A percentile compares a stretch with the other conserved stretches of the same genome.
phyloP scores from a whole-genome alignment of 1,140 invertebrate genomes.

The Hermetia illucens region DNA sequence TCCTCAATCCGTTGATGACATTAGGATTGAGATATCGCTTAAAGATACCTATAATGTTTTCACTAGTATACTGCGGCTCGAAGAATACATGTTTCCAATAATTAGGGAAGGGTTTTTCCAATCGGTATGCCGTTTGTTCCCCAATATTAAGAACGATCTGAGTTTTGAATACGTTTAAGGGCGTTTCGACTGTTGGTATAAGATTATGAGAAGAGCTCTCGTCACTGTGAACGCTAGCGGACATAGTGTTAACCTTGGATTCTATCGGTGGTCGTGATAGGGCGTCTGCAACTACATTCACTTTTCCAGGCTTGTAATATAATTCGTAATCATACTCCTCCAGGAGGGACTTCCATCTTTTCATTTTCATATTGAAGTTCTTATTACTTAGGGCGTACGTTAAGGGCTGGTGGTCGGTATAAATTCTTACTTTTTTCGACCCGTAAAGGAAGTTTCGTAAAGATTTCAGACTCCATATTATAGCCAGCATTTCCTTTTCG shows the following conservation, averaged over 20 bases:
- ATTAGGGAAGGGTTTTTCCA: too few species aligned
- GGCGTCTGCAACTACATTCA: too few species aligned
- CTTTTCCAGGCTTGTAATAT: too few species aligned
- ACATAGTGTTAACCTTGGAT: too few species aligned
- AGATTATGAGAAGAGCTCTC: too few species aligned
- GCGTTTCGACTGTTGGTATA: too few species aligned
- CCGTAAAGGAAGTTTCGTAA: constrained; percentile 30
- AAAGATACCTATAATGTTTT: constrained; percentile 4
- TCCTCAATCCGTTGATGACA: constrained; percentile 5
- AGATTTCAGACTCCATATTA: constrained; percentile 21
- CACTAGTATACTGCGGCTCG: neutral
- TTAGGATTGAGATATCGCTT: constrained; percentile 7
- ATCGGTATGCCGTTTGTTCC: too few species aligned
- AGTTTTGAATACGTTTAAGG: too few species aligned
- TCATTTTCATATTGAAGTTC: constrained; percentile 17
- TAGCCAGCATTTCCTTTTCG: constrained; percentile 33
- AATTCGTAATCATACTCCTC: constrained; percentile 26
- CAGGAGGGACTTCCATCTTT: constrained; percentile 14
- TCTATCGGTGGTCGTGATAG: too few species aligned
- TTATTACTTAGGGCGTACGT: constrained; percentile 29
- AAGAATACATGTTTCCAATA: too few species aligned
- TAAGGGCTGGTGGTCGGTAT: constrained; percentile 10
- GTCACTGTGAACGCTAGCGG: too few species aligned
- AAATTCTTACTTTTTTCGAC: constrained; percentile 14
- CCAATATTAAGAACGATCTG: too few species aligned